Base-by-base conservation (phyloP, 2,888 invertebrate genomes). In the Doris montereyensis region DNA sequence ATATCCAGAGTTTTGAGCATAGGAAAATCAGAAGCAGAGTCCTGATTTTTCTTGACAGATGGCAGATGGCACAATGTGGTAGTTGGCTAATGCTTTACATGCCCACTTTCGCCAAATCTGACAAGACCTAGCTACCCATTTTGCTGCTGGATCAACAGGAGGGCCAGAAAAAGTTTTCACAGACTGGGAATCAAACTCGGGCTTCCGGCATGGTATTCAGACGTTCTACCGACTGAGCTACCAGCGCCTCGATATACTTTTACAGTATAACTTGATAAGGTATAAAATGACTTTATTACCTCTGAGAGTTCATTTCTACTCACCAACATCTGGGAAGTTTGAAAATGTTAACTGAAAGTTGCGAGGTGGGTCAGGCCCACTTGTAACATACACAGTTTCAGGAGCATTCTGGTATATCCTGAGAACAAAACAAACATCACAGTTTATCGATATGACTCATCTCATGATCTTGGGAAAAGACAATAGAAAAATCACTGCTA, bases 281-380 rank as follows among this genome's bases (percentile, higher is more conserved):
- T n/a, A n/a, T n/a, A n/a, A n/a, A n/a, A n/a, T n/a, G n/a, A n/a
- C n/a, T n/a, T n/a, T n/a, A n/a, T n/a, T n/a, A n/a, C 52, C 52
- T 41, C 52, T 17, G 52, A 41, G 52, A 5, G 52, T 62, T n/a
- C 21, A 62, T 5, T n/a, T n/a, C 5, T 21, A 74, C 89, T 87
- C 86, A 95, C 95, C 95, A 81, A 97, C 97, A 89, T 97, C 97
- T 0, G 97, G 97, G 91, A 98, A 96, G 93, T 97, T 97, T 92
- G 96, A 96, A 92, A 97, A 97, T 92, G 96, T 96, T 90, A 98
- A 94, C 89, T 96, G 94, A 95, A 97, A 96, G 93, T 96, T 96
- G 82, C 97, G 93, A 0, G 96, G 96, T 84, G 96, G 96, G 76
- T 96, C 97, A 67, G 97, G 96, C 92, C 97, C 97, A 35, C 80